phyloP scores from a whole-genome alignment of 2,797 vertebrate genomes.

The Mus caroli region DNA sequence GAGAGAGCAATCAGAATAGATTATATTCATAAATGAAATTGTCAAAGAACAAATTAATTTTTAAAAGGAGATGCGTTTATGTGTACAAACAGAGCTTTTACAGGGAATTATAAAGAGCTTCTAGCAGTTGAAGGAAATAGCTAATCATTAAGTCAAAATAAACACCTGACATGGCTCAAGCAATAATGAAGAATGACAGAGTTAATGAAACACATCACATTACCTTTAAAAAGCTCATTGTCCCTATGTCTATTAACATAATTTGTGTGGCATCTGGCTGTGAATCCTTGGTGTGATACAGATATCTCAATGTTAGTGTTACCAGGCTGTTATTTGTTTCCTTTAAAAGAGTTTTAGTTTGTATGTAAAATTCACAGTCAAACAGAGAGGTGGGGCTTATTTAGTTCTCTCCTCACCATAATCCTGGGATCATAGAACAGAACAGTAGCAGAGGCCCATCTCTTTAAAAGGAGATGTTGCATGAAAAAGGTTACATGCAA shows the following conservation, averaged over 20 bases:
- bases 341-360: background rate
- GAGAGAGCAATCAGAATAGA: background rate
- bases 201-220: conserved; percentile 1
- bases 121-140: background rate
- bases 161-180: conserved; percentile 57
- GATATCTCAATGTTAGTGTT: background rate
- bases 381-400: background rate
- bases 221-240: conserved; percentile 41
- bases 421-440: background rate
- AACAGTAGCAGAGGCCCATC: background rate
- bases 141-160: conserved; percentile 62
- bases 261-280: background rate
- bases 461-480: background rate
- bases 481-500: background rate
- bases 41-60: background rate
- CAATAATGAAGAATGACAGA: conserved; percentile 10
- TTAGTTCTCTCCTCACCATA: background rate
- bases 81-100: conserved; percentile 37
- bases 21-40: background rate
- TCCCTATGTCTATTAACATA: conserved; percentile 43
- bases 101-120: conserved; percentile 46
- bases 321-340: background rate
- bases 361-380: background rate
- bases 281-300: background rate
- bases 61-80: background rate